Evolutionary conservation across 2,888 invertebrate species (phyloP).

Genomic region (Chorisops tibialis): DNA sequence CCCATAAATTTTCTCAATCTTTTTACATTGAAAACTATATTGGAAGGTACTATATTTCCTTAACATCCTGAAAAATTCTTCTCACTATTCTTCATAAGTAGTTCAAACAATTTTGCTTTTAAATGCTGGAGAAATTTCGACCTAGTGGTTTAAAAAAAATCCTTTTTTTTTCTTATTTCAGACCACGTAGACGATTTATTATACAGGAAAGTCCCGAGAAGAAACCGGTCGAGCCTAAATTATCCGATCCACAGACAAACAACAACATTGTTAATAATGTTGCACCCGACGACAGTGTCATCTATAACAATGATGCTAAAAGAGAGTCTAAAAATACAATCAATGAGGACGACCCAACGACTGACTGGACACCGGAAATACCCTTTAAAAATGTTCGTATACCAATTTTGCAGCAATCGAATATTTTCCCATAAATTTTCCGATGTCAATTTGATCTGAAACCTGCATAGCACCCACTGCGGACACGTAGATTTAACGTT

Average conservation of each 20-base stretch:
- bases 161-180: conserved; percentile 32
- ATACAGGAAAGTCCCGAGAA: conserved; percentile 42
- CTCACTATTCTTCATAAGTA: no score
- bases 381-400: conserved; percentile 79
- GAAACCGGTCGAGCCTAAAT: conserved; percentile 20
- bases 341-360: conserved; percentile 73
- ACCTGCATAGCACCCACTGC: not conserved
- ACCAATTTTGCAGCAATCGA: not conserved
- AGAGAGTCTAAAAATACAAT: conserved; percentile 53
- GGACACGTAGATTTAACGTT: conserved; percentile 4
- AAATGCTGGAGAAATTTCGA: no score
- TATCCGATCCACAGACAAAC: conserved; percentile 23
- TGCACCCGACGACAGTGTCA: not conserved
- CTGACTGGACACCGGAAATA: conserved; percentile 88
- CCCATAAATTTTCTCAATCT: no score
- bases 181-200: conserved; percentile 49
- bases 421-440: not conserved
- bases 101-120: no score
- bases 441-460: no score
- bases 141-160: no score
- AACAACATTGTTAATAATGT: conserved; percentile 22
- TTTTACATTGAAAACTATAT: no score
- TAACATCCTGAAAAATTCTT: no score
- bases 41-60: no score
- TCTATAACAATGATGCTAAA: conserved; percentile 18